Conservation (phyloP, 2,888 invertebrate genomes). For the Globia sparganii region DNA sequence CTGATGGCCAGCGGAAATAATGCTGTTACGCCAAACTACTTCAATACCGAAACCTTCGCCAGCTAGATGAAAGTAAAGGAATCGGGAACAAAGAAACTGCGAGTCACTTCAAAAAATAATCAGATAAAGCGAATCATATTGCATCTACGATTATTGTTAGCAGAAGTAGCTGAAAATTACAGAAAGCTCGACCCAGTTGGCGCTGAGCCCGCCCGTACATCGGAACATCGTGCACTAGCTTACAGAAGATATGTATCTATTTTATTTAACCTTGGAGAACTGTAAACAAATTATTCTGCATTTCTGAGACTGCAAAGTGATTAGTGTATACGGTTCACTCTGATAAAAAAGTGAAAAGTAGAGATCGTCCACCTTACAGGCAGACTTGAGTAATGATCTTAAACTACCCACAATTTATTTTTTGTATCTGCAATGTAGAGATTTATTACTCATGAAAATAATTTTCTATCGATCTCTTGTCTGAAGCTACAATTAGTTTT, state of each 20-base stretch:
- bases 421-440: neutral
- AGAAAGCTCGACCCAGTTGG: conserved; percentile 89
- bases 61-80: conserved; percentile 26
- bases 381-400: neutral
- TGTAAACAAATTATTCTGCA: conserved; percentile 54
- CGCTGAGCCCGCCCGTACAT: conserved; percentile 82
- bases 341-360: conserved; percentile 3
- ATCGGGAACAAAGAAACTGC: conserved; percentile 48
- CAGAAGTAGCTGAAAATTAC: conserved; percentile 84
- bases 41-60: conserved; percentile 31
- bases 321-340: neutral
- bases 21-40: conserved; percentile 50
- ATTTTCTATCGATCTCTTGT: neutral
- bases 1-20: conserved; percentile 73
- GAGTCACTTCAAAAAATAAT: conserved; percentile 46
- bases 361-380: neutral
- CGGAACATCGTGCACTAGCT: conserved; percentile 69
- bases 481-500: neutral
- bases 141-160: conserved; percentile 73
- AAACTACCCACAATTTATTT: neutral
- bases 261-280: conserved; percentile 78
- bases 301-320: conserved; percentile 32
- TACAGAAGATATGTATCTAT: conserved; percentile 73
- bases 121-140: conserved; percentile 57
- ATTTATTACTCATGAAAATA: neutral